A percentile compares a stretch with the other conserved stretches of the same genome.
Evolutionary conservation across 1,140 invertebrate genomes (phyloP).

Genomic region (Lepidurus packardi): DNA sequence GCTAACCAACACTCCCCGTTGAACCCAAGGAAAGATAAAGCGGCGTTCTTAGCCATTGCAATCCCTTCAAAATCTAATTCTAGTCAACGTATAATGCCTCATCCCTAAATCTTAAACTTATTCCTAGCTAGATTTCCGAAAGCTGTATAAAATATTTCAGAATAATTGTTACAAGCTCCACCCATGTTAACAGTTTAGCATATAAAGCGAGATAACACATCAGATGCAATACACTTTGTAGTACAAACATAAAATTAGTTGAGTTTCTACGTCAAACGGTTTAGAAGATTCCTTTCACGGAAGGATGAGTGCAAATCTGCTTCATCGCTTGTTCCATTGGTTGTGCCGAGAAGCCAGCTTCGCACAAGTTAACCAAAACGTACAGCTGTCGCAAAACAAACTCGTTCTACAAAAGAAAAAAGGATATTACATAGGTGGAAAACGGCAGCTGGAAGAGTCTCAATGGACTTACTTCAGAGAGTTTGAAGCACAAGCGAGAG

Average conservation of each 20-base stretch:
- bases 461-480: constrained; percentile 30
- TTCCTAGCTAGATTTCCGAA: neutral
- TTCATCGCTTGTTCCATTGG: constrained; percentile 39
- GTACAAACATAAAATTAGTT: neutral
- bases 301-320: constrained; percentile 37
- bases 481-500: constrained; percentile 38
- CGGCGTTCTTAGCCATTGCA: neutral
- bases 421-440: neutral
- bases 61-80: constrained; percentile 16
- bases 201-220: neutral
- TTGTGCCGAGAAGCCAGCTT: constrained; percentile 38
- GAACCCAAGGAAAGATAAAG: neutral
- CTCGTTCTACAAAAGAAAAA: constrained; percentile 42
- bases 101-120: neutral
- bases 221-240: constrained; percentile 12
- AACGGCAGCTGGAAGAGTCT: constrained; percentile 8
- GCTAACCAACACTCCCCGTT: neutral
- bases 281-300: constrained; percentile 29
- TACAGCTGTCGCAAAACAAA: constrained; percentile 48
- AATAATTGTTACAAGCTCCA: neutral
- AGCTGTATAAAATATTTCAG: neutral
- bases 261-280: neutral
- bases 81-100: neutral
- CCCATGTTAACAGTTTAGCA: neutral
- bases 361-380: constrained; percentile 49